Evolutionary conservation across 2,797 vertebrate genomes (phyloP), one percentile per base, ranked within the genome.

Genomic region (Bradypus variegatus): DNA sequence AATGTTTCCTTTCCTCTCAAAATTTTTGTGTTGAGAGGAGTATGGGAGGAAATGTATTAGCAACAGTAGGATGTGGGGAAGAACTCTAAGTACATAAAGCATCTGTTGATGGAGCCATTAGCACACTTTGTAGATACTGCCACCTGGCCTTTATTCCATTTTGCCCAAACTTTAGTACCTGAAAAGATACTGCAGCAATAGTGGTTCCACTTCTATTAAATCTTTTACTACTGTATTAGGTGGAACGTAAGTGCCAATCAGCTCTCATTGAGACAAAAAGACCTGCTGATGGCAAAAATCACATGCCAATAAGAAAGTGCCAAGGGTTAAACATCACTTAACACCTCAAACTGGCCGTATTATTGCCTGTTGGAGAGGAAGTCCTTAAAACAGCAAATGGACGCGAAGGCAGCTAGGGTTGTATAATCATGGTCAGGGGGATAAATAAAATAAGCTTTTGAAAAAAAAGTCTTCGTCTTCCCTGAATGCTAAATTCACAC

Each of bases 1-100:
- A 98, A 97, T 98, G 98, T 97, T 98, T 98, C 98, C 98, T 97
- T 96, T 98, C 96, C 97, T 98, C 97, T 98, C 96, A 97, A 98
- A 97, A 98, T 98, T 97, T 97, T 97, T 98, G 95, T 96, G 98
- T 98, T 97, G 98, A 96, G 97, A 96, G 97, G 98, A 97, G 96
- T 83, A 90, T 90, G 86, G 81, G 92, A 94, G 94, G 95, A 97
- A 97, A 97, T 97, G 96, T 97, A 91, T 96, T 98, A 97, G 98
- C 97, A 98, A 98, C 98, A 97, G 97, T 96, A 97, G 96, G 96
- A 98, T 97, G 97, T 97, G 97, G 96, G 97, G 89, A 96, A 96
- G 95, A 96, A 95, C 95, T 97, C 93, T 93, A 95, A 96, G 96
- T 96, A 95, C 97, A 97, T 97, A 96, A 96, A 97, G 96, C 97